A percentile compares a stretch with the other conserved stretches of the same genome.
Evolutionary conservation across 2,888 invertebrate genomes (phyloP).

Genomic region (Iselma pallidipennis): DNA sequence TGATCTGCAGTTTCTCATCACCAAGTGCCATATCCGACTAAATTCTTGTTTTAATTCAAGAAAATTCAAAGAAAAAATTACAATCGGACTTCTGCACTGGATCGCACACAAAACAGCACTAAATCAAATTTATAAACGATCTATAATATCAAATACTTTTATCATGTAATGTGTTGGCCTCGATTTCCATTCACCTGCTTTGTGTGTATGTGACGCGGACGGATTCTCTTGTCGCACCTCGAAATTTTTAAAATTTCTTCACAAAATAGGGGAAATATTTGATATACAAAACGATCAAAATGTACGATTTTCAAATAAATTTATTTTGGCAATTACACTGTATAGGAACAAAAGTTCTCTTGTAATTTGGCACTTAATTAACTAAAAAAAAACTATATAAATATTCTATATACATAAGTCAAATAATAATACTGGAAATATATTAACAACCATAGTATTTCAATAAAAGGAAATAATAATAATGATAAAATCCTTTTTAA

Average conservation of each 20-base stretch:
- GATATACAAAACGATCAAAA: too few species aligned
- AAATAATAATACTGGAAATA: conserved; percentile 8
- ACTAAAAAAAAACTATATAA: neutral
- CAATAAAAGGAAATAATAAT: too few species aligned
- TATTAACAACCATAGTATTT: neutral
- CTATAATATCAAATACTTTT: neutral
- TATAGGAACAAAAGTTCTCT: neutral
- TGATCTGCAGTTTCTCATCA: neutral
- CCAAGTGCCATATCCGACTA: neutral
- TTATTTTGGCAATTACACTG: neutral
- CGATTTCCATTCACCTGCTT: neutral
- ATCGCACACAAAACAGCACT: neutral
- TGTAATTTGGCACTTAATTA: conserved; percentile 3
- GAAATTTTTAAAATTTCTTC: neutral
- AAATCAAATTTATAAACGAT: neutral
- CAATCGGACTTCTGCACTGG: neutral
- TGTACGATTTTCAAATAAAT: neutral
- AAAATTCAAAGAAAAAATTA: too few species aligned
- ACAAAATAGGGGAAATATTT: too few species aligned
- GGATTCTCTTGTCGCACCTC: neutral
- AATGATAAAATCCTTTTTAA: too few species aligned
- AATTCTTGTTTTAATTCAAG: neutral
- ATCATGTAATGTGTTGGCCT: neutral
- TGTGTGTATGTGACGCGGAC: neutral
- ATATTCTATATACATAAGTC: conserved; percentile 1